Evolutionary conservation across 2,888 invertebrate species (phyloP).

Genomic region (Eilema caniola): DNA sequence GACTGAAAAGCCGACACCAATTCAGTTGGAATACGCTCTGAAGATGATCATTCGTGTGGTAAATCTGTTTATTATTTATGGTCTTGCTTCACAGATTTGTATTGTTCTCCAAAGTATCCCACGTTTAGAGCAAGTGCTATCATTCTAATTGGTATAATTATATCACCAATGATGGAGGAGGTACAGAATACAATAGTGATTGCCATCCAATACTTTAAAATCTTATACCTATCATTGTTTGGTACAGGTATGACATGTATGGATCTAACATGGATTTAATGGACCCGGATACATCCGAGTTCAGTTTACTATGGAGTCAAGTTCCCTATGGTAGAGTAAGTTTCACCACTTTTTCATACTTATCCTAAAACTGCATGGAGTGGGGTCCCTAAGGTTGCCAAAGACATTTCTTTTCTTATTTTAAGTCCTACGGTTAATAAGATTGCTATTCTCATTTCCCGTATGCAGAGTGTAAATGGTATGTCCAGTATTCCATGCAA

Average conservation of each 20-base stretch:
- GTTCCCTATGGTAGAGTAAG: constrained; percentile 78
- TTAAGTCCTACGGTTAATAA: too few relatives aligned
- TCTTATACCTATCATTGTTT: constrained; percentile 9
- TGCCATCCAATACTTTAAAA: too few relatives aligned
- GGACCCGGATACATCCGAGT: constrained; percentile 74
- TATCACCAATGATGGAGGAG: background rate
- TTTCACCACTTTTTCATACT: constrained; percentile 15
- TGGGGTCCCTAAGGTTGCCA: background rate
- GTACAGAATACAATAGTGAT: too few relatives aligned
- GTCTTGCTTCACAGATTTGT: background rate
- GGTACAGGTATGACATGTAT: constrained; percentile 77
- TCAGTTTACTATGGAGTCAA: constrained; percentile 78
- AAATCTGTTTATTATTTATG: too few relatives aligned
- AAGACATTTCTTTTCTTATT: too few relatives aligned
- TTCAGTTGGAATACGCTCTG: too few relatives aligned
- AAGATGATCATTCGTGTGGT: too few relatives aligned
- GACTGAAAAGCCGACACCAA: too few relatives aligned
- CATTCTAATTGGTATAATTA: background rate
- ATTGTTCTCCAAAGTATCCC: background rate
- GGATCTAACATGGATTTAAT: constrained; percentile 64
- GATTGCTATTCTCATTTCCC: too few relatives aligned
- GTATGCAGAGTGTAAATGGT: too few relatives aligned
- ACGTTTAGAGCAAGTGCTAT: background rate
- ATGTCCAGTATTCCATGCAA: too few relatives aligned
- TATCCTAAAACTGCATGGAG: background rate